Evolutionary conservation across 2,888 invertebrate genomes (phyloP).

Genomic region (Panopea generosa): DNA sequence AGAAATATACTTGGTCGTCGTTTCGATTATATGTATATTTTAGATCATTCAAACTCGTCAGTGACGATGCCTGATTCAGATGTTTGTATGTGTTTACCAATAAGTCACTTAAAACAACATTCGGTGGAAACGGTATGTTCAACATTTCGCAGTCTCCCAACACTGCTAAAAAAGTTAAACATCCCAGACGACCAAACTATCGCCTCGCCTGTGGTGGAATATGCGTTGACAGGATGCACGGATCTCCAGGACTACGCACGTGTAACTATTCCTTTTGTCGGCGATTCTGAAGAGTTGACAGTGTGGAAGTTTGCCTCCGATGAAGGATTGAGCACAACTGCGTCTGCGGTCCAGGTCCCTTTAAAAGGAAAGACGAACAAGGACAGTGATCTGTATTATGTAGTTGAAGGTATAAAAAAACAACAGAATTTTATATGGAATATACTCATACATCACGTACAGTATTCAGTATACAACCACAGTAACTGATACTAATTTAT

Average conservation of each 20-base stretch:
- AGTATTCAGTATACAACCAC: too few species aligned
- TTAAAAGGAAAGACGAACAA: conserved; percentile 29
- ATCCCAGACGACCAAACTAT: conserved; percentile 20
- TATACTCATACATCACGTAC: too few species aligned
- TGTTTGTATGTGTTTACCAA: conserved; percentile 33
- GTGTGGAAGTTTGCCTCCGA: conserved; percentile 47
- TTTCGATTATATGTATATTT: conserved; percentile 18
- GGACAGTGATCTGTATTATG: conserved; percentile 20
- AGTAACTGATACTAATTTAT: too few species aligned
- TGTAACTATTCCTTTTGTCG: conserved; percentile 39
- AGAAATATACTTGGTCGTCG: conserved; percentile 32
- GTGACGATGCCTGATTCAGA: conserved; percentile 40
- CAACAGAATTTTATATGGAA: too few species aligned
- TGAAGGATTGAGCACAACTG: conserved; percentile 26
- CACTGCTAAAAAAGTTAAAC: conserved; percentile 21
- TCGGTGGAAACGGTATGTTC: conserved; percentile 35
- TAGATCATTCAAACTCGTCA: conserved; percentile 9
- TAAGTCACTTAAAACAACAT: conserved; percentile 2
- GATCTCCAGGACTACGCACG: conserved; percentile 26
- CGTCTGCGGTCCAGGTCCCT: conserved; percentile 16
- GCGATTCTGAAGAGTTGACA: conserved; percentile 5
- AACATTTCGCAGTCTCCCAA: conserved; percentile 23
- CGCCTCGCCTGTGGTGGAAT: conserved; percentile 41
- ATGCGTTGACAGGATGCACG: conserved; percentile 19
- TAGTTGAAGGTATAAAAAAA: conserved; percentile 22